Base-by-base conservation (phyloP, 1,140 invertebrate species). In the Drosophila nigrodunni region DNA sequence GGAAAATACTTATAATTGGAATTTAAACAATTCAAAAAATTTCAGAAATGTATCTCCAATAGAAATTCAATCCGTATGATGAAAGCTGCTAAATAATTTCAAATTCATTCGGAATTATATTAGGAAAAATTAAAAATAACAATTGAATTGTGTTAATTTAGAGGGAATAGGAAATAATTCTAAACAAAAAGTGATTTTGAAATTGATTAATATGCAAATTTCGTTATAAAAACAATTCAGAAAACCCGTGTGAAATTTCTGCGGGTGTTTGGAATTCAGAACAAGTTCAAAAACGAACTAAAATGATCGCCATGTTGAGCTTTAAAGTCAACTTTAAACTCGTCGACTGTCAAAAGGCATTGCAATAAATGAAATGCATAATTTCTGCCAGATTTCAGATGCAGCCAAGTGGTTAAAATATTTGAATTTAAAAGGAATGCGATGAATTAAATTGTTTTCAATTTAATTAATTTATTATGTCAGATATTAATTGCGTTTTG, bases 361-460 rank as follows among this genome's bases (percentile, higher is more conserved):
- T 69, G 39, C 34, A 37, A 46, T 64, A 65, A 50, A 5, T 59
- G 25, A 59, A 72, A 59, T 69, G 25, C 49, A 58, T 25, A 59
- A 59, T 59, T 59, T 46, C 8, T 11, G 57, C 0, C 9, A 4
- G 41, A 64, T 11, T 52, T 41, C 34, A 44, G 37, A 41, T 52
- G 55, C 62, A 52, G 70, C 13, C 52, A 73, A 66, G 18, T 57
- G 61, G 50, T 15, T 54, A 67, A 52, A 65, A 57, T 49, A n/a
- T 54, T 67, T n/a, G 13, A 43, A 39, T 52, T 58, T 50, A 21
- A 41, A 43, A 37, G 30, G 21, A 39, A 54, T 52, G 13, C 44
- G 30, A 34, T 30, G 47, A 43, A 46, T 67, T 52, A 58, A 44
- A 44, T 58, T 41, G 44, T 15, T 21, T 43, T 9, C 15, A 6